Evolutionary conservation across 2,888 invertebrate species (phyloP).

Genomic region (Cryptosula pallasiana): DNA sequence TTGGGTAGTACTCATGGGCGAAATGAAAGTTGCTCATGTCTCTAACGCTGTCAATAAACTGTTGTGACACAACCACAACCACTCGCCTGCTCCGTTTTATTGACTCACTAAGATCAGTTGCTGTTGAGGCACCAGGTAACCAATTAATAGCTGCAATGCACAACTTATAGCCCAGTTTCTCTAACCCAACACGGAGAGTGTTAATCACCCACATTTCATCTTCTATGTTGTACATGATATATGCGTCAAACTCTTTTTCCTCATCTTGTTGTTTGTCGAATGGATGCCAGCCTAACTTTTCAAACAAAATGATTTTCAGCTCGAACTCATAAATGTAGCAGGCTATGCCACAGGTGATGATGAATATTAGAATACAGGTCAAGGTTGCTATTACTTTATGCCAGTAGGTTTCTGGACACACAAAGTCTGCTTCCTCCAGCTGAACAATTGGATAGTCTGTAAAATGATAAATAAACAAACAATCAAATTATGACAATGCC

Average conservation of each 20-base stretch:
- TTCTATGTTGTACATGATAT: neutral
- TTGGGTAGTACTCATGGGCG: neutral
- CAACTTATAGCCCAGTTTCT: neutral
- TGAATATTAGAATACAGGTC: neutral
- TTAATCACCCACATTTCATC: neutral
- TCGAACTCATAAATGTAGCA: neutral
- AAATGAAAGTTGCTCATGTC: neutral
- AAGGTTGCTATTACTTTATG: neutral
- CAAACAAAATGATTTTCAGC: neutral
- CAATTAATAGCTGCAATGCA: neutral
- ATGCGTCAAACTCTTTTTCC: neutral
- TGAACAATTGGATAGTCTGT: neutral
- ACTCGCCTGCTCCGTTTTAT: neutral
- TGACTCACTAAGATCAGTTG: neutral
- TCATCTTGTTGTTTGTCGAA: neutral
- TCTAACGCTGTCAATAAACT: neutral
- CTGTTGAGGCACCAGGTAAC: neutral
- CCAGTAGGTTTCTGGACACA: neutral
- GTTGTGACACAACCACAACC: neutral
- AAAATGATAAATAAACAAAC: no score
- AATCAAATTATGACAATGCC: no score
- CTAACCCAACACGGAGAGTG: neutral
- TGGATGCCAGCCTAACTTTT: neutral
- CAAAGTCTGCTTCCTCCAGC: neutral
- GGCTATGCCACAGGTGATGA: neutral